A percentile compares a stretch with the other conserved stretches of the same genome.
These are phyloP conservation scores for Synanceia verrucosa DNA, from an alignment of 2,797 vertebrate genomes.

Conservation along the genomic window DNA sequence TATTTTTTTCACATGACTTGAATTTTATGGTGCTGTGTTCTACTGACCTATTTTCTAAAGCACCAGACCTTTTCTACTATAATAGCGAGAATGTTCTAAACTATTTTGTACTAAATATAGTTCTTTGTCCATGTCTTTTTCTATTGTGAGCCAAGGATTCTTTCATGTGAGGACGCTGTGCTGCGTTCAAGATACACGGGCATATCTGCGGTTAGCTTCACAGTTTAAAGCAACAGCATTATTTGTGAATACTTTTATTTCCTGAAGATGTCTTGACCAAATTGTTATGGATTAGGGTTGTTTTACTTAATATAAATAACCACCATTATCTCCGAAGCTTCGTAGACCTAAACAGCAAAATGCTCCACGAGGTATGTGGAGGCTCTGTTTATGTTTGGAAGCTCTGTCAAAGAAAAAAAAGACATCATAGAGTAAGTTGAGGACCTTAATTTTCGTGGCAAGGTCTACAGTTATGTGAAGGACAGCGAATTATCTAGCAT, in stretches of 20 bases:
- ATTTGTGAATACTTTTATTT: not conserved
- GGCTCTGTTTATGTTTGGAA: not conserved
- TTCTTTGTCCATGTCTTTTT: no score
- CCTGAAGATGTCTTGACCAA: not conserved
- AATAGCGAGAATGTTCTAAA: no score
- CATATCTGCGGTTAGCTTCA: accelerated
- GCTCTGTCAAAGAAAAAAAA: not conserved
- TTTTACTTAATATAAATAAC: not conserved
- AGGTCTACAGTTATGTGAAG: not conserved
- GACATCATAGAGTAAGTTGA: not conserved
- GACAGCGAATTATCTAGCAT: accelerated
- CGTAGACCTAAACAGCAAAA: not conserved
- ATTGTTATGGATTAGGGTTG: not conserved
- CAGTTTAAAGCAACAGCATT: not conserved
- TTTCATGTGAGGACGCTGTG: not conserved
- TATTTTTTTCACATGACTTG: no score
- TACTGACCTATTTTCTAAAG: no score
- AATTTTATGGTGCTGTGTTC: no score
- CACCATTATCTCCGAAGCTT: not conserved
- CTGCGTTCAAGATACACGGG: not conserved
- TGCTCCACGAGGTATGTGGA: not conserved
- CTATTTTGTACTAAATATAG: no score
- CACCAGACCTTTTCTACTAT: no score
- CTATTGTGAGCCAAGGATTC: no score
- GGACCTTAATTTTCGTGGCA: not conserved